Base-by-base conservation (phyloP, 2,797 vertebrate genomes). In the Cuculus canorus region DNA sequence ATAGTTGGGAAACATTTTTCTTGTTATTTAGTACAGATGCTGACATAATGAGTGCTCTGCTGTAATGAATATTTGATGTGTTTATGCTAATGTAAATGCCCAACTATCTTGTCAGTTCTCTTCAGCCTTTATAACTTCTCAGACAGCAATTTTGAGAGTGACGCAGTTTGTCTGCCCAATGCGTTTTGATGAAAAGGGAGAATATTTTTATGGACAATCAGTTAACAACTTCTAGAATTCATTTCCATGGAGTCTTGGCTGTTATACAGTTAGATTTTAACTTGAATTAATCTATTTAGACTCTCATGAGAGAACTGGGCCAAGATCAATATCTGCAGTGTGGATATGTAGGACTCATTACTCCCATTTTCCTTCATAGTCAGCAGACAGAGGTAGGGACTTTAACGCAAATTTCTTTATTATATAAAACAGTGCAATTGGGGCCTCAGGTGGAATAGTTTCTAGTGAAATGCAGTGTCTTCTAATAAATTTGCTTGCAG, bases 51-150 rank as follows among this genome's bases (percentile, higher is more conserved):
- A 94, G 93, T 92, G 69, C 93, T 93, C 2, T 5, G 76, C 85
- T 92, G 57, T 80, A 91, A 95, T 96, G 95, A 96, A 94, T 96
- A 96, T 96, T 96, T 93, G 92, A 95, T 96, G 87, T 73, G 85
- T 73, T 95, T 89, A 71, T 88, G 89, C 77, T 93, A 77, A 93
- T 92, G 25, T 61, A 86, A 91, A 93, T 75, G 57, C 91, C 23
- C 76, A 86, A 1, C 72, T 86, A 80, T 60, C 59, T 80, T 82
- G 56, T 79, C n/a, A 68, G 56, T 92, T 91, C 71, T 90, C 47
- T 56, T 69, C 50, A 85, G 41, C 72, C 69, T 81, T 85, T 77
- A 9, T 60, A 82, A 94, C 85, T 86, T 96, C 64, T 33, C 17
- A 86, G 65, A 28, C 39, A 37, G 24, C 54, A 30, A 1, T 68